These are phyloP conservation scores for Sparus aurata DNA, from an alignment of 2,797 vertebrate species.

Conservation along the genomic window DNA sequence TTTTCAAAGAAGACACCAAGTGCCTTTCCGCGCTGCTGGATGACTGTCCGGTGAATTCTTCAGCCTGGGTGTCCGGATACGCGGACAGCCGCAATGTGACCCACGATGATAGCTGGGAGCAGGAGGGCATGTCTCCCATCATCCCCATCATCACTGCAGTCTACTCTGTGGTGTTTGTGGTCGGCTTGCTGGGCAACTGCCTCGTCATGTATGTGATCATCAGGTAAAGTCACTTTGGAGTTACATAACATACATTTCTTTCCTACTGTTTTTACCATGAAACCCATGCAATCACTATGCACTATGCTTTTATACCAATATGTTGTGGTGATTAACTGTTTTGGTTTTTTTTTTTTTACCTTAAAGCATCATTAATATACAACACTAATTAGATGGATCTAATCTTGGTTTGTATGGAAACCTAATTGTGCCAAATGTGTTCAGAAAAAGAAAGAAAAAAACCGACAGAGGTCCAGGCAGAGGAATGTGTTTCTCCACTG, in stretches of 20 bases:
- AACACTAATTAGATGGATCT: not conserved
- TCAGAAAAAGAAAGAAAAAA: not conserved
- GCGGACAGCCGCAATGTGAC: constrained; percentile 79
- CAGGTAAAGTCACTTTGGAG: constrained; percentile 86
- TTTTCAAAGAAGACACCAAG: constrained; percentile 89
- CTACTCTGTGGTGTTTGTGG: constrained; percentile 96
- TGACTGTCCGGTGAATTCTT: constrained; percentile 78
- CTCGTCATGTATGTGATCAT: constrained; percentile 99
- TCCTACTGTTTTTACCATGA: too few relatives aligned
- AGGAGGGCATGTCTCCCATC: constrained; percentile 90
- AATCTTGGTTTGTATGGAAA: not conserved
- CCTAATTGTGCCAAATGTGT: not conserved
- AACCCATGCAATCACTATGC: not conserved
- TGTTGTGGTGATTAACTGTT: not conserved
- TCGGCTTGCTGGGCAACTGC: constrained; percentile 95
- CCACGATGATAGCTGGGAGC: constrained; percentile 78
- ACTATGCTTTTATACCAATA: not conserved
- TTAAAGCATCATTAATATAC: not conserved
- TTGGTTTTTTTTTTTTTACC: too few relatives aligned
- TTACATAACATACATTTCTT: not conserved
- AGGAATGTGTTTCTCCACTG: constrained; percentile 20
- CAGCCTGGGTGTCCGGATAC: constrained; percentile 73
- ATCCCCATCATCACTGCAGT: constrained; percentile 96
- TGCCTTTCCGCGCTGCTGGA: constrained; percentile 82
- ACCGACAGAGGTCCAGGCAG: not conserved